Conservation (phyloP, 2,113 vertebrate species). For the Sapayoa aenigma region DNA sequence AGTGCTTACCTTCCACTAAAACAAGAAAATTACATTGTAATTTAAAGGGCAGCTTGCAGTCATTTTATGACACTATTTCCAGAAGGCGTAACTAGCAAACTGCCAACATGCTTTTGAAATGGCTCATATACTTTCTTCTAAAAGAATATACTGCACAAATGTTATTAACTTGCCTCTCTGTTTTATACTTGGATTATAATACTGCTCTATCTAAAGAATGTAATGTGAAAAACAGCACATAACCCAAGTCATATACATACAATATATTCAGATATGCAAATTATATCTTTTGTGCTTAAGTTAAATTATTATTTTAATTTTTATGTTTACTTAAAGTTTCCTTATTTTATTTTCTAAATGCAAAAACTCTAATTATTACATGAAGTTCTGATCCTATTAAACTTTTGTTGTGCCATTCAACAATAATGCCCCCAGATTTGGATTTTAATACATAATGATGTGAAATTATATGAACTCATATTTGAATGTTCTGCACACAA, state of each 20-base stretch:
- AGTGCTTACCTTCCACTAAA: conserved; percentile 24
- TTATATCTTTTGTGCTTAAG: not conserved
- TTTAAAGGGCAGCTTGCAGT: conserved; percentile 33
- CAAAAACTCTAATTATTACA: not conserved
- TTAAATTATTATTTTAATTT: not conserved
- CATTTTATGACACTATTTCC: conserved; percentile 35
- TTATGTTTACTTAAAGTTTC: not conserved
- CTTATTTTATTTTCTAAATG: not conserved
- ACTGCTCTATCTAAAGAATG: not conserved
- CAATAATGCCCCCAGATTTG: not conserved
- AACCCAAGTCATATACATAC: not conserved
- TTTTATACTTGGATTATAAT: not conserved
- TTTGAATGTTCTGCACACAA: not conserved
- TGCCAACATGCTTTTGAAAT: conserved; percentile 7
- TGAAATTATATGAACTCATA: not conserved
- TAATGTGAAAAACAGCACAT: not conserved
- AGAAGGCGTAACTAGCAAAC: conserved; percentile 32
- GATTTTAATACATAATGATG: not conserved
- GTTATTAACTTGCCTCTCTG: conserved; percentile 2
- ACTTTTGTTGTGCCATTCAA: not conserved
- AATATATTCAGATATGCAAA: not conserved
- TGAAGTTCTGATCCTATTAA: not conserved
- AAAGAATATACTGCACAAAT: conserved; percentile 4
- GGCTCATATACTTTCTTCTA: conserved; percentile 3
- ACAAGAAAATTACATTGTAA: conserved; percentile 40